Base-by-base conservation (phyloP, 2,797 vertebrate species). In the Schizopygopsis malacanthus region DNA sequence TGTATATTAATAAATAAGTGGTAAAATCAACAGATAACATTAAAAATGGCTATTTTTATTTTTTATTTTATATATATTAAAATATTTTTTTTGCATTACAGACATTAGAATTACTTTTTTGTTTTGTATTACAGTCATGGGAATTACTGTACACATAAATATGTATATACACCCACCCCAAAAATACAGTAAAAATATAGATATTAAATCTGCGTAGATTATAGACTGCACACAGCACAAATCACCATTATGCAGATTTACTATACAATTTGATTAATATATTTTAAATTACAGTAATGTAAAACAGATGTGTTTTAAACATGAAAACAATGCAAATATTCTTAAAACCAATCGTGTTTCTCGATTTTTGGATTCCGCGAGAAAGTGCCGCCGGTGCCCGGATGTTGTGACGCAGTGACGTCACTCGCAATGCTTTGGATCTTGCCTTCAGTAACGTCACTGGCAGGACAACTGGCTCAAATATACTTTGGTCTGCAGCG, bases 381-480 rank as follows among this genome's bases (percentile, higher is more conserved):
- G 22, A n/a, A 82, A 77, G 75, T 78, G 61, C 50, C 6, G 63
- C 4, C 41, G 39, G 39, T 76, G 63, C 85, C 85, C 81, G 79
- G 67, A 86, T 70, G 81, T 72, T 79, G 18, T 71, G 81, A 87
- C 87, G 89, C 90, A 90, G 89, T 90, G 93, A 95, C 95, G 95
- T 95, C 95, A 95, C 92, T 89, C 91, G 85, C 86, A 88, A 91
- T 91, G 92, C 93, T 92, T 93, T 92, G 90, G 89, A 90, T 87
- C 93, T 94, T 94, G 92, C 93, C 92, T 90, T 90, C 89, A 67
- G 86, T 87, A 2, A 94, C 95, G 93, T 95, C 95, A 95, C 91
- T 87, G 41, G 78, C 43, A 69, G 86, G 85, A 84, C 67, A 82
- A 72, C 84, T 78, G 85, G 33, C 9, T 50, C 39, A 25, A 71